Percentiles rank a stretch among this genome's conserved stretches.
Evolutionary conservation across 2,113 vertebrate genomes (phyloP).

Genomic region (Oenanthe oenanthe): DNA sequence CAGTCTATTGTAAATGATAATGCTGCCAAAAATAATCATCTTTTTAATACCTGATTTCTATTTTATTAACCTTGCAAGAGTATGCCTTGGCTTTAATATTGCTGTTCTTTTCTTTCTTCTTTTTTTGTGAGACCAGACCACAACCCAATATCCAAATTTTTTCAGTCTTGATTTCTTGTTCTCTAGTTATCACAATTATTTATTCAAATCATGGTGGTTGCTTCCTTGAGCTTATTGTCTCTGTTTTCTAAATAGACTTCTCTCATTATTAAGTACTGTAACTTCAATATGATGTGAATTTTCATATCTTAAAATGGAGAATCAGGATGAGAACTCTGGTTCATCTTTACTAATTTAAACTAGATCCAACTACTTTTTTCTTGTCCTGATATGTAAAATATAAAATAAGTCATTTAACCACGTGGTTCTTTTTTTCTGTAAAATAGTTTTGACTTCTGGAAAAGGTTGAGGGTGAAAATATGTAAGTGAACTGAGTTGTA

Average conservation of each 20-base stretch:
- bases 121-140: neutral
- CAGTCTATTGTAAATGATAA: neutral
- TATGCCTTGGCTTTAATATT: conserved; percentile 43
- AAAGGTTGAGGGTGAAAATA: neutral
- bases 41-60: conserved; percentile 1
- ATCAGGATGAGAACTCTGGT: neutral
- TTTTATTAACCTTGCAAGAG: conserved; percentile 45
- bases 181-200: conserved; percentile 26
- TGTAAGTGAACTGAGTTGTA: neutral
- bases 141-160: neutral
- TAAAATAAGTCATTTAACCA: neutral
- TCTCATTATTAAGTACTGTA: neutral
- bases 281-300: neutral
- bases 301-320: neutral
- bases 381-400: neutral
- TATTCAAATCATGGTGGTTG: conserved; percentile 31
- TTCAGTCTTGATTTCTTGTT: conserved; percentile 44
- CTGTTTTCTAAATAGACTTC: conserved; percentile 1
- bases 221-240: conserved; percentile 11
- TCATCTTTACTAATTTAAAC: neutral
- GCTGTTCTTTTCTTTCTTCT: neutral
- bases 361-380: neutral
- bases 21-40: neutral
- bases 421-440: neutral
- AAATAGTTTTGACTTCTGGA: neutral